Conservation (phyloP, 2,888 invertebrate genomes). For the Dilophus febrilis region DNA sequence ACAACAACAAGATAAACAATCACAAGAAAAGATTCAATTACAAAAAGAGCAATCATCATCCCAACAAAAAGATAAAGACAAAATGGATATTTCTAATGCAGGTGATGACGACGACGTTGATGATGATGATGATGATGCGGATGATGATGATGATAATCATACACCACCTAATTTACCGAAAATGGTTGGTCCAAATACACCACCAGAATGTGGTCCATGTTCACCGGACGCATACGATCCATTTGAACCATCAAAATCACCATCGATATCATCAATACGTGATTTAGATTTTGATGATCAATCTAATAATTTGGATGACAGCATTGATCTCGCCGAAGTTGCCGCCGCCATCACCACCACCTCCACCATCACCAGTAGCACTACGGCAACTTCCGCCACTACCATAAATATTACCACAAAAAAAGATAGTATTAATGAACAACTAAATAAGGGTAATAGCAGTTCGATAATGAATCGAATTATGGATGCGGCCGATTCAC, state of each 20-base stretch:
- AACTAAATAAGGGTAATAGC: constrained; percentile 6
- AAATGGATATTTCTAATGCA: background rate
- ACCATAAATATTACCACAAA: background rate
- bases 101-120: background rate
- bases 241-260: constrained; percentile 75
- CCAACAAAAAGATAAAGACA: background rate
- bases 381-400: constrained; percentile 8
- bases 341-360: constrained; percentile 27
- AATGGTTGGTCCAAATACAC: constrained; percentile 54
- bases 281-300: background rate
- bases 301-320: background rate
- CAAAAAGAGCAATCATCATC: too few species aligned
- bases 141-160: constrained; percentile 15
- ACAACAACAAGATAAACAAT: constrained; percentile 7
- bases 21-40: too few species aligned
- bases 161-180: constrained; percentile 16
- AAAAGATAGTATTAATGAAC: constrained; percentile 5
- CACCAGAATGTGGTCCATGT: constrained; percentile 48
- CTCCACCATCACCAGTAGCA: constrained; percentile 17
- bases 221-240: constrained; percentile 80
- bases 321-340: too few species aligned
- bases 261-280: constrained; percentile 14
- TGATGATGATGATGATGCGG: constrained; percentile 8
- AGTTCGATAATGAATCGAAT: background rate
- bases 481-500: background rate